Evolutionary conservation across 2,113 vertebrate genomes (phyloP).

Genomic region (Albula glossodonta): DNA sequence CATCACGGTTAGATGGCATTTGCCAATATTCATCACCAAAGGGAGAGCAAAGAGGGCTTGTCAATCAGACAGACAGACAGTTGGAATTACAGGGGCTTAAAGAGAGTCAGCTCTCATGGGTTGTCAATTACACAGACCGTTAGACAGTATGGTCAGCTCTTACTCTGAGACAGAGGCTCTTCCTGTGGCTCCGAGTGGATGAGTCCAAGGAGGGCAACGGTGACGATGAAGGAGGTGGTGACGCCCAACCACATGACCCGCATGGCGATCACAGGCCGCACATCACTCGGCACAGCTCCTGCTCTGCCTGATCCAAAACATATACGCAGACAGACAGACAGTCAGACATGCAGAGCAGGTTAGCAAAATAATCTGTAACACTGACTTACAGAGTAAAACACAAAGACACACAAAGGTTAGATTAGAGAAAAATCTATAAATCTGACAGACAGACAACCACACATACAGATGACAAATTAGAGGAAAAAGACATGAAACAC

Average conservation of each 20-base stretch:
- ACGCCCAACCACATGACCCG: constrained; percentile 28
- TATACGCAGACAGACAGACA: constrained; percentile 12
- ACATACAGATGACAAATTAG: too few species aligned
- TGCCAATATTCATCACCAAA: too few species aligned
- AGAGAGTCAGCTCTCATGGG: neutral
- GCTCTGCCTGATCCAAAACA: constrained; percentile 10
- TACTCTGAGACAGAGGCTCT: constrained; percentile 33
- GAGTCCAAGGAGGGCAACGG: constrained; percentile 21
- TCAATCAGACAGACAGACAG: too few species aligned
- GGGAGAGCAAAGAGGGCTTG: too few species aligned
- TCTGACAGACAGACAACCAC: neutral
- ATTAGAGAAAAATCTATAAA: neutral
- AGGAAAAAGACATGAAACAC: too few species aligned
- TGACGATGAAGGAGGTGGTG: constrained; percentile 20
- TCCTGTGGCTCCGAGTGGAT: constrained; percentile 30
- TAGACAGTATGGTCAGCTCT: neutral
- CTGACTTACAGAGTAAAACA: too few species aligned
- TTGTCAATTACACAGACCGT: neutral
- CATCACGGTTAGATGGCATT: too few species aligned
- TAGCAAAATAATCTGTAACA: too few species aligned
- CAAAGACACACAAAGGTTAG: neutral
- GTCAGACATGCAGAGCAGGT: too few species aligned
- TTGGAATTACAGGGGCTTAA: too few species aligned
- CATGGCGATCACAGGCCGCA: constrained; percentile 35
- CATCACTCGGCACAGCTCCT: constrained; percentile 31